Percentiles rank a stretch among this genome's conserved stretches.
Conservation (phyloP, 2,888 invertebrate species). For the Himalopsyche kuldschensis region DNA sequence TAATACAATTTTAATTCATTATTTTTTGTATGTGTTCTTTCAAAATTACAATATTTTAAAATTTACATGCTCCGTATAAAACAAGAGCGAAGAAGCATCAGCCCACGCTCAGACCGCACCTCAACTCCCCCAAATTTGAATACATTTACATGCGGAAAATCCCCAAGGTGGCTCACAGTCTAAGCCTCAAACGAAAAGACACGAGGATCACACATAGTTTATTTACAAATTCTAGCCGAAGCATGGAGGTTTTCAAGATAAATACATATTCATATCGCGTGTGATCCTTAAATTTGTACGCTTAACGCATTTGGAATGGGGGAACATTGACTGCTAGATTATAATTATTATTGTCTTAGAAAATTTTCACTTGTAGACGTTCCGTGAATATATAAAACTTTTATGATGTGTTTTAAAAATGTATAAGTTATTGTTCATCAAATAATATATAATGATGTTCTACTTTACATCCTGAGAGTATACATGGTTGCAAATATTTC, state of each 20-base stretch:
- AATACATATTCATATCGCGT: conserved; percentile 23
- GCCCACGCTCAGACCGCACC: not conserved
- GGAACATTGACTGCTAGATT: not conserved
- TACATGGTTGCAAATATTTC: too few species aligned
- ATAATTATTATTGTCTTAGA: not conserved
- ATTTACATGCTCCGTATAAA: not conserved
- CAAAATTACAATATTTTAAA: not conserved
- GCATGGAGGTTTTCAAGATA: conserved; percentile 11
- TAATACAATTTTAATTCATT: too few species aligned
- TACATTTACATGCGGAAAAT: conserved; percentile 30
- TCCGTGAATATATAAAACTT: too few species aligned
- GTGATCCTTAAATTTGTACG: conserved; percentile 21
- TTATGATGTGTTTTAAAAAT: too few species aligned
- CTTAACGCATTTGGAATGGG: not conserved
- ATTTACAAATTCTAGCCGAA: conserved; percentile 21
- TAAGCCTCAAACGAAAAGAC: conserved; percentile 10
- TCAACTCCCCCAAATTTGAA: conserved; percentile 4
- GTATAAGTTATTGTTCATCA: too few species aligned
- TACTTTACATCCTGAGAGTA: too few species aligned
- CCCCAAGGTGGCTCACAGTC: conserved; percentile 12
- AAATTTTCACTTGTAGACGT: not conserved
- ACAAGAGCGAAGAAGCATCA: not conserved
- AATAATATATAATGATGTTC: too few species aligned
- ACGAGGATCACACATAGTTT: conserved; percentile 11
- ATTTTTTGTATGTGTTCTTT: too few species aligned